Percentiles rank a stretch among this genome's conserved stretches.
phyloP scores from a whole-genome alignment of 2,888 invertebrate species.

The Branchellion lobata region DNA sequence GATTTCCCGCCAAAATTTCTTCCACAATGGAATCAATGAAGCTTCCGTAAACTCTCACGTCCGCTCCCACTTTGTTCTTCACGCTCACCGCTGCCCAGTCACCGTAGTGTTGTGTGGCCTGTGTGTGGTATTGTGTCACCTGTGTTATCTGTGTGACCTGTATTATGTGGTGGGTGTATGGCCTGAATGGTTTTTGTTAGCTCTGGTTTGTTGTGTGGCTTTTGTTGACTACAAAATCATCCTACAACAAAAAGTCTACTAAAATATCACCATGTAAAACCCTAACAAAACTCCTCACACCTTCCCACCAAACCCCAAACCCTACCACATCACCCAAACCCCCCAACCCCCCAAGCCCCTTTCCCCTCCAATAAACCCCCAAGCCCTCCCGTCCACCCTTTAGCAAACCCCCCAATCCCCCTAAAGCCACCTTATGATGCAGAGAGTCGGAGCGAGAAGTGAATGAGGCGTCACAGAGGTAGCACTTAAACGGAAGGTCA shows the following conservation, averaged over 20 bases:
- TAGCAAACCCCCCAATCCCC: neutral
- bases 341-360: too few species aligned
- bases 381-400: too few species aligned
- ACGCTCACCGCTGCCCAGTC: constrained; percentile 78
- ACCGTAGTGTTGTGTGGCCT: constrained; percentile 69
- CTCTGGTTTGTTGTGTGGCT: neutral
- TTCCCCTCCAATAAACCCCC: too few species aligned
- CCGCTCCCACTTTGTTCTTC: constrained; percentile 57
- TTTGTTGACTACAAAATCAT: neutral
- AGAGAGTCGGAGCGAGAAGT: constrained; percentile 77
- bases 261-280: too few species aligned
- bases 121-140: neutral
- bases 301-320: too few species aligned
- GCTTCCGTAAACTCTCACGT: constrained; percentile 55
- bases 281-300: too few species aligned
- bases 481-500: constrained; percentile 78
- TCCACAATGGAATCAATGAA: constrained; percentile 57
- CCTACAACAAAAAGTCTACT: neutral
- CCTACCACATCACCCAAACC: too few species aligned
- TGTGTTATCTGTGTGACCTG: too few species aligned
- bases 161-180: neutral
- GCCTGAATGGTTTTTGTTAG: neutral
- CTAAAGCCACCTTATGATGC: constrained; percentile 81
- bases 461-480: constrained; percentile 85
- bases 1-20: constrained; percentile 46